A percentile compares a stretch with the other conserved stretches of the same genome.
Conservation (phyloP, 92 coral and sea anemone species). For the Ricordea florida region DNA sequence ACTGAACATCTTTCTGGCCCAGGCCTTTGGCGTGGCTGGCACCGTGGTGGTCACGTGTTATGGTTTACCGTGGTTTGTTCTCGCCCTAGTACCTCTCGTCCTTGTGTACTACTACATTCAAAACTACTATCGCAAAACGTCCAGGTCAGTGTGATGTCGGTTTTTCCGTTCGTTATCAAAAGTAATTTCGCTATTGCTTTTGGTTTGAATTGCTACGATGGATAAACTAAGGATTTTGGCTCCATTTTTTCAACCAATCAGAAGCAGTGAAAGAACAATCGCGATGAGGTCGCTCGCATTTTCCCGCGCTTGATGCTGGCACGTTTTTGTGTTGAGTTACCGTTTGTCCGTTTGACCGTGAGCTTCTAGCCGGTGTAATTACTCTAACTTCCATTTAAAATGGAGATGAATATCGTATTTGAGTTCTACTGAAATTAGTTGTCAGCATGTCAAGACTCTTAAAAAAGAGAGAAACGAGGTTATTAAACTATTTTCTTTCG, state of each 20-base stretch:
- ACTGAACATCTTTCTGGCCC: slow-evolving; percentile 96
- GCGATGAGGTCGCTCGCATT: not conserved
- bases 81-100: slow-evolving; percentile 84
- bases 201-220: no score
- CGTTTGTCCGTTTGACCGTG: no score
- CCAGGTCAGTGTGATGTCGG: slow-evolving; percentile 56
- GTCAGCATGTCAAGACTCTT: no score
- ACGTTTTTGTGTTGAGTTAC: no score
- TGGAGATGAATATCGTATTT: no score
- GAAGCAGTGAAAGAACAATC: not conserved
- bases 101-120: slow-evolving; percentile 90
- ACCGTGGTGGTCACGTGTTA: slow-evolving; percentile 96
- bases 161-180: not conserved
- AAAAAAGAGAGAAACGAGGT: no score
- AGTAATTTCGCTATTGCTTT: not conserved
- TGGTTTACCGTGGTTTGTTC: slow-evolving; percentile 94
- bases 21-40: slow-evolving; percentile 94
- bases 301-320: not conserved
- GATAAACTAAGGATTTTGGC: no score
- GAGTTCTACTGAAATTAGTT: no score
- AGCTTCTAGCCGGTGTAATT: no score
- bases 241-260: not conserved
- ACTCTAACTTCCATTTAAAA: no score
- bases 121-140: slow-evolving; percentile 95
- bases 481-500: not conserved